These are phyloP conservation scores for Hippocampus guttulatus DNA, from an alignment of 2,113 vertebrate genomes.

Conservation along the genomic window DNA sequence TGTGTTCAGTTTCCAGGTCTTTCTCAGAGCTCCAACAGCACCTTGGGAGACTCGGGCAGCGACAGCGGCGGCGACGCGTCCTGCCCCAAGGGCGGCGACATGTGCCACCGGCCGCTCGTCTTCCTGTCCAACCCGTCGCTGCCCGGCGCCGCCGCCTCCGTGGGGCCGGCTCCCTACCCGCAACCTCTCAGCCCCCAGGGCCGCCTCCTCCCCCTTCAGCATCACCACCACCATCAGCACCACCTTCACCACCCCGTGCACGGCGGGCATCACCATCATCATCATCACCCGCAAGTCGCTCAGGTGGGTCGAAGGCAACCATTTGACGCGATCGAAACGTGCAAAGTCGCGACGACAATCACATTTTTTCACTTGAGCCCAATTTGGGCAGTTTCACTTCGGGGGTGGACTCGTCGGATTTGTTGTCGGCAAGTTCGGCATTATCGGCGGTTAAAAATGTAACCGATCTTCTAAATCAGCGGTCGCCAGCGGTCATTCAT, in stretches of 20 bases:
- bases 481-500: no score
- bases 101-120: slow-evolving; percentile 77
- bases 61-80: slow-evolving; percentile 78
- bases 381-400: neutral
- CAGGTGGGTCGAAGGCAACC: slow-evolving; percentile 52
- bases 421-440: neutral
- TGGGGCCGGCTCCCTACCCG: slow-evolving; percentile 71
- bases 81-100: slow-evolving; percentile 79
- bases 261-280: slow-evolving; percentile 68
- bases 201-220: slow-evolving; percentile 83
- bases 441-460: neutral
- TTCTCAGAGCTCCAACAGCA: slow-evolving; percentile 75
- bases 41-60: slow-evolving; percentile 72
- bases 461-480: no score
- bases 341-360: neutral
- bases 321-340: neutral
- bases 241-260: slow-evolving; percentile 73
- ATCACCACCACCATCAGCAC: slow-evolving; percentile 70
- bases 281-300: slow-evolving; percentile 62
- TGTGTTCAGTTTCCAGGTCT: slow-evolving; percentile 74
- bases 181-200: slow-evolving; percentile 81
- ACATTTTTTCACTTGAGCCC: neutral
- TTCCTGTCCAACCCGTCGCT: slow-evolving; percentile 73
- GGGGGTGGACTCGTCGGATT: neutral
- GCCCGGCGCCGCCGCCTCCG: slow-evolving; percentile 65